These are phyloP conservation scores for Dysidea cf. avara DNA, from an alignment of 37 sponge, comb jelly and placozoan species.

Conservation along the genomic window DNA sequence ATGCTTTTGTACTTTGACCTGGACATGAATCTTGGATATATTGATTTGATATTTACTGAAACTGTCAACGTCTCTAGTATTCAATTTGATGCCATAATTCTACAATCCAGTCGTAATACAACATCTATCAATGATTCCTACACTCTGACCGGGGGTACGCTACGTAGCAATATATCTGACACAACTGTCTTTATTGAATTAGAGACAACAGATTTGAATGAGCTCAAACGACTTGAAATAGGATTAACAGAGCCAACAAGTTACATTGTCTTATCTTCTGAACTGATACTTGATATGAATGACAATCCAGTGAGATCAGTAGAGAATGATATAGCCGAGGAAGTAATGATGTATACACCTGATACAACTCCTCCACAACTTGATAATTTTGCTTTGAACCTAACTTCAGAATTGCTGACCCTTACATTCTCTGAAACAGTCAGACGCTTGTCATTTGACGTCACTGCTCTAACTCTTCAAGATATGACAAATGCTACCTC, in stretches of 20 bases:
- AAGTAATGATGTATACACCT: constrained; percentile 18
- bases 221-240: constrained; percentile 75
- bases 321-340: constrained; percentile 1
- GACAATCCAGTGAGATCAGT: constrained; percentile 56
- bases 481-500: constrained; percentile 33
- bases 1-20: constrained; percentile 55
- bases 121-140: constrained; percentile 7
- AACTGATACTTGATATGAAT: constrained; percentile 32
- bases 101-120: constrained; percentile 39
- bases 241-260: constrained; percentile 25
- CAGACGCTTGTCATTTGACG: constrained; percentile 44
- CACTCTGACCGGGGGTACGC: constrained; percentile 50
- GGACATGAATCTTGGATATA: constrained; percentile 70
- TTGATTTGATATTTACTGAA: constrained; percentile 70
- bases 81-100: constrained; percentile 51
- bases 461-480: constrained; percentile 62
- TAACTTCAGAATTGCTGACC: constrained; percentile 60
- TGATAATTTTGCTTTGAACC: constrained; percentile 58
- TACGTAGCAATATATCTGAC: constrained; percentile 33
- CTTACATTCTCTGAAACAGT: constrained; percentile 84
- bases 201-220: constrained; percentile 69
- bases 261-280: constrained; percentile 30
- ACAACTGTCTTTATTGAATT: constrained; percentile 41
- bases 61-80: constrained; percentile 72
- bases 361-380: constrained; percentile 70